These are phyloP conservation scores for Trinectes maculatus DNA, from an alignment of 2,113 vertebrate species.

Conservation along the genomic window DNA sequence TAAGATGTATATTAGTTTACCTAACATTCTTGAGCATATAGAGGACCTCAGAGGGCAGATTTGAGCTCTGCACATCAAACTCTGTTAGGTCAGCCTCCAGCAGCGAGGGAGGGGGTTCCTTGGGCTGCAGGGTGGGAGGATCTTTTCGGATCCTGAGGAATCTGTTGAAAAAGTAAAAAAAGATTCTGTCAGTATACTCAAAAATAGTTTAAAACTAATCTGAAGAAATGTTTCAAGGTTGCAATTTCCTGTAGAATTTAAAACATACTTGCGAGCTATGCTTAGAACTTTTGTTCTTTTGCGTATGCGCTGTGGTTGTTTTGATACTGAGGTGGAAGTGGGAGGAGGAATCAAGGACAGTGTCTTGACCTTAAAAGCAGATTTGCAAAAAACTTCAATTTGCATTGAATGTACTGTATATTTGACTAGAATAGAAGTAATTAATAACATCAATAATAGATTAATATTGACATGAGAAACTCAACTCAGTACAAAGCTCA, in stretches of 20 bases:
- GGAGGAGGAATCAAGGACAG: constrained; percentile 78
- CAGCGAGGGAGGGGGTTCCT: constrained; percentile 93
- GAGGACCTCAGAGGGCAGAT: constrained; percentile 93
- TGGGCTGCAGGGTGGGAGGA: constrained; percentile 91
- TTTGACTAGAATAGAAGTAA: no score
- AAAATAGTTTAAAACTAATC: neutral
- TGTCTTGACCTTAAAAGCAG: constrained; percentile 86
- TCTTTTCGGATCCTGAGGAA: constrained; percentile 93
- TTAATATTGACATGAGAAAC: no score
- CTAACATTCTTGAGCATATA: constrained; percentile 98
- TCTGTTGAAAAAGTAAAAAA: constrained; percentile 68
- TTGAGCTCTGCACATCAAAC: constrained; percentile 94
- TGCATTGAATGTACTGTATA: no score
- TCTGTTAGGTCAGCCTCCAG: constrained; percentile 95
- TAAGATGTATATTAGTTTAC: constrained; percentile 44
- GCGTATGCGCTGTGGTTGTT: constrained; percentile 83
- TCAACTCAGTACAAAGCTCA: neutral
- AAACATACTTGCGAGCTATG: constrained; percentile 90
- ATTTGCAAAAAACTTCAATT: no score
- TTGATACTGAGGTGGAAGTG: constrained; percentile 77
- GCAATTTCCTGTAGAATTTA: neutral
- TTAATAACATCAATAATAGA: no score
- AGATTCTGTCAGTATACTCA: neutral
- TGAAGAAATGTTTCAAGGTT: neutral
- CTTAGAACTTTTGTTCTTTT: constrained; percentile 91